These are phyloP conservation scores for Eonycteris spelaea DNA, from an alignment of 2,113 vertebrate species.

Conservation along the genomic window DNA sequence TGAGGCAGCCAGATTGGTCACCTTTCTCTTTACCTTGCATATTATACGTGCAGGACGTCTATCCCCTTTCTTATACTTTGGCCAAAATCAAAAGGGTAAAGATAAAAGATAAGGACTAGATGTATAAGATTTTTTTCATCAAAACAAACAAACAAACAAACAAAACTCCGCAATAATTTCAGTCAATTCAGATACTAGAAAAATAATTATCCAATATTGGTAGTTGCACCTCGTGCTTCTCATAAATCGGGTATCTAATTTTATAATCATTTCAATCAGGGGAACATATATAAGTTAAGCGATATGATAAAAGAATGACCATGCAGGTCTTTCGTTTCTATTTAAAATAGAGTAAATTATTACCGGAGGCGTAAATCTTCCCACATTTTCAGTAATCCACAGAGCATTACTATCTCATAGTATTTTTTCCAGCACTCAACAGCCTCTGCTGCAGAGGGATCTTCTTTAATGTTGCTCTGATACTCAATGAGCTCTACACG, in stretches of 20 bases:
- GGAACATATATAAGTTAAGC: neutral
- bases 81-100: slow-evolving; percentile 8
- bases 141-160: neutral
- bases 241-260: neutral
- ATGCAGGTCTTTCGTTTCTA: neutral
- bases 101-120: neutral
- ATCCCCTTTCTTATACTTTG: neutral
- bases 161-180: neutral
- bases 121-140: neutral
- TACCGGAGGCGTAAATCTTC: slow-evolving; percentile 75
- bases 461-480: slow-evolving; percentile 78
- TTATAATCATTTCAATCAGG: neutral
- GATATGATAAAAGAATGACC: neutral
- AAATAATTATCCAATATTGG: neutral
- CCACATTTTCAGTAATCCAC: slow-evolving; percentile 79
- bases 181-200: neutral
- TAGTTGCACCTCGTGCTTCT: neutral
- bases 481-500: slow-evolving; percentile 76
- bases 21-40: neutral
- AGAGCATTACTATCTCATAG: slow-evolving; percentile 81
- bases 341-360: slow-evolving; percentile 23
- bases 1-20: neutral
- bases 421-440: slow-evolving; percentile 81
- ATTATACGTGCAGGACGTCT: neutral
- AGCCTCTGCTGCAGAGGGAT: slow-evolving; percentile 74